Evolutionary conservation across 2,797 vertebrate genomes (phyloP).

Genomic region (Halcyon leucocephala): DNA sequence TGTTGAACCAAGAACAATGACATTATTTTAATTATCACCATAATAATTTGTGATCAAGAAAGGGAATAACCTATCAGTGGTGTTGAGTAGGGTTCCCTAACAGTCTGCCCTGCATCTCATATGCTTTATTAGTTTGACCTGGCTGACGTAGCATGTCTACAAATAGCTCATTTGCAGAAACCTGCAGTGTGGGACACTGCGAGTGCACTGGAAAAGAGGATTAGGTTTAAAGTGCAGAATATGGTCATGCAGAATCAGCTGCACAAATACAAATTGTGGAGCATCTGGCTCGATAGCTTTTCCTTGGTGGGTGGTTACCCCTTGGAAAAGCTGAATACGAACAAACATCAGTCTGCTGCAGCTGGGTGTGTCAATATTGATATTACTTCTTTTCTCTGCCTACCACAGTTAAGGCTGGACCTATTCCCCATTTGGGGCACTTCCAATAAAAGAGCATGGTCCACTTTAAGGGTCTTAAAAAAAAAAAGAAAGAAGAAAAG

Average conservation of each 20-base stretch:
- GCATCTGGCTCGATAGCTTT: background rate
- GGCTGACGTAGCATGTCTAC: background rate
- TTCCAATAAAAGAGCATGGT: background rate
- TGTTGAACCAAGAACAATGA: background rate
- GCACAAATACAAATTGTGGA: background rate
- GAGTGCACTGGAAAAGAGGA: background rate
- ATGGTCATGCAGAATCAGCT: background rate
- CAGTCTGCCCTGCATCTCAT: background rate
- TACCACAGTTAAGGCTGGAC: background rate
- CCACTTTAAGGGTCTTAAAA: background rate
- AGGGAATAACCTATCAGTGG: background rate
- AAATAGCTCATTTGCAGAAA: background rate
- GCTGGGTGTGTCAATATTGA: background rate
- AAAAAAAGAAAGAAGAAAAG: background rate
- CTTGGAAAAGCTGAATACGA: background rate
- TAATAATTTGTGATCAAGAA: background rate
- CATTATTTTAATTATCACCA: background rate
- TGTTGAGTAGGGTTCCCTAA: background rate
- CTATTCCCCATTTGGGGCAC: background rate
- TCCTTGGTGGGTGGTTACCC: background rate
- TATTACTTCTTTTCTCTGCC: background rate
- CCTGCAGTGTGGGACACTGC: background rate
- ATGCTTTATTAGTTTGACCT: background rate
- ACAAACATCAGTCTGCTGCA: background rate
- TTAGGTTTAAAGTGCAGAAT: background rate